Conservation (phyloP, 2,797 vertebrate species). For the Peromyscus eremicus region DNA sequence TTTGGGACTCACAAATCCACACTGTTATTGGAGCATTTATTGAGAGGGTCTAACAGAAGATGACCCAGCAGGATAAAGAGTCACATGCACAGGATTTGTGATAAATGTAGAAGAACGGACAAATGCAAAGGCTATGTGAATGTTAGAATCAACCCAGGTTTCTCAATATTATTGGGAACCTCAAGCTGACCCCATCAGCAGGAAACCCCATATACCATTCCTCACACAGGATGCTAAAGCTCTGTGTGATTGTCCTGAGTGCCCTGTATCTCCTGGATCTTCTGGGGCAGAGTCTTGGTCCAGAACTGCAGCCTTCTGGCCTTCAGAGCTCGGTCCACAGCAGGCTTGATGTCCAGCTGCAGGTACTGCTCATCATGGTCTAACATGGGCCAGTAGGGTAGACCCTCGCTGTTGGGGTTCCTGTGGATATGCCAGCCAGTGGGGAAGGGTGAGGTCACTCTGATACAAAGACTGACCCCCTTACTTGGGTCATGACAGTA, state of each 20-base stretch:
- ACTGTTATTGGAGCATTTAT: neutral
- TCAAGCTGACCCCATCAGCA: neutral
- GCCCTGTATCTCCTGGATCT: neutral
- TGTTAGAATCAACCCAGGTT: neutral
- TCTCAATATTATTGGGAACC: neutral
- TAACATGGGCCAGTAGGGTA: slow-evolving; percentile 89
- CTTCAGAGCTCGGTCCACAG: neutral
- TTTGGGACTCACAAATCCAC: neutral
- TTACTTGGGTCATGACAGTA: neutral
- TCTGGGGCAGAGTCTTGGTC: neutral
- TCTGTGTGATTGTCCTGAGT: neutral
- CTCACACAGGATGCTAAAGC: neutral
- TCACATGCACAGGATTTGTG: neutral
- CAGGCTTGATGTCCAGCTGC: slow-evolving; percentile 85
- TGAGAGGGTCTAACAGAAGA: neutral
- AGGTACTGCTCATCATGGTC: slow-evolving; percentile 89
- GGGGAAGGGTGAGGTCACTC: neutral
- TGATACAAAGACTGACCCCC: neutral
- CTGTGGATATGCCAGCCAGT: slow-evolving; percentile 80
- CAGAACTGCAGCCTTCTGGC: neutral
- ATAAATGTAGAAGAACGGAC: neutral
- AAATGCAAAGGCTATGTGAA: neutral
- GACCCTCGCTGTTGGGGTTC: slow-evolving; percentile 88
- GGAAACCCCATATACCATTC: neutral
- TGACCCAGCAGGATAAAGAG: neutral